These are phyloP conservation scores for Cochlearius cochlearius DNA, from an alignment of 2,113 vertebrate genomes.

Conservation along the genomic window DNA sequence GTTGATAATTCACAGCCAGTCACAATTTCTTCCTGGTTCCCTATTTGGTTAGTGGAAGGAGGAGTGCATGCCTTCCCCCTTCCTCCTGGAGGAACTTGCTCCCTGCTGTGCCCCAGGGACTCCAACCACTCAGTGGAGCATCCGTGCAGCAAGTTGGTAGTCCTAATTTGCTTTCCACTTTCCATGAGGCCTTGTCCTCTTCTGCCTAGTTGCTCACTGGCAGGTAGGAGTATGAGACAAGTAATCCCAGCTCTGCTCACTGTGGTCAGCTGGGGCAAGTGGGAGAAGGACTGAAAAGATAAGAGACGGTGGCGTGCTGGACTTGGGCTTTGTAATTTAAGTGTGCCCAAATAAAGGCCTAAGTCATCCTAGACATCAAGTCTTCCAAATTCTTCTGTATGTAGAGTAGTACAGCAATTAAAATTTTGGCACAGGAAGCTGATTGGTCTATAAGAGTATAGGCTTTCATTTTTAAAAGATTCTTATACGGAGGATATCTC, in stretches of 20 bases:
- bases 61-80: not conserved
- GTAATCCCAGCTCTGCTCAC: not conserved
- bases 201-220: not conserved
- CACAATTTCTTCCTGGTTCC: not conserved
- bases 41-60: not conserved
- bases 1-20: not conserved
- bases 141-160: not conserved
- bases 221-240: not conserved
- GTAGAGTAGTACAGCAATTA: not conserved
- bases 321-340: not conserved
- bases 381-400: not conserved
- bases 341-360: not conserved
- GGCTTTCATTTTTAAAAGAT: not conserved
- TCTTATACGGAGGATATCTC: not conserved
- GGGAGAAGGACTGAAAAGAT: not conserved
- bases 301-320: not conserved
- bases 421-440: not conserved
- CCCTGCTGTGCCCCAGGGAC: not conserved
- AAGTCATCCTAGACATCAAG: not conserved
- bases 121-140: not conserved
- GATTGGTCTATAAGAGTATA: not conserved
- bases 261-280: not conserved
- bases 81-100: not conserved
- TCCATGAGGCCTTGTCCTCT: not conserved
- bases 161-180: not conserved